Evolutionary conservation across 2,888 invertebrate species (phyloP), one percentile per base, ranked within the genome.

Genomic region (Phorcus lineatus): DNA sequence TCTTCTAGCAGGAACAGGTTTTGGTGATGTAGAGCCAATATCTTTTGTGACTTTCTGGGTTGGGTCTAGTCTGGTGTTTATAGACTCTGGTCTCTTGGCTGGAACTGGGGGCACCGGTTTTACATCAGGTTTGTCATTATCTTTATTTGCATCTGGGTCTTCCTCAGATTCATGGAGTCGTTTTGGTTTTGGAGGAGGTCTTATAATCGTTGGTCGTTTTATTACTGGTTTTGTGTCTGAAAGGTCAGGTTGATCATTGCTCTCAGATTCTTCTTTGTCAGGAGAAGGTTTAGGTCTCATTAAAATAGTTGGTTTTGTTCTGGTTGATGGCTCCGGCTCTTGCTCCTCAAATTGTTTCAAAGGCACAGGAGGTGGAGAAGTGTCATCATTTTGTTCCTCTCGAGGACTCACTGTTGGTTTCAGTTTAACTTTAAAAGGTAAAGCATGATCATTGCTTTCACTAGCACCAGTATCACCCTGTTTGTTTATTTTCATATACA

Each of bases 151-250:
- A 80, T 62, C 78, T 78, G 77, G 28, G 77, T n/a, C 36, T n/a
- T 57, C 77, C 9, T 36, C 66, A 66, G 74, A 17, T 28, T 74
- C 74, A 74, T 74, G 24, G 40, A 28, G 22, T 28, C 62, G 62
- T 28, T 62, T 62, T 11, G 76, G 78, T 55, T 82, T 86, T 19
- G 81, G 57, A 40, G 86, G 85, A 24, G 81, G 70, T 57, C 87
- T 80, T 28, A 88, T 88, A 16, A 88, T 87, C 11, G 88, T 88
- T 62, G 88, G 88, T 80, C 85, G 84, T 82, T 86, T 87, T 31
- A 80, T 24, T 22, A 62, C 1, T 17, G 74, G 40, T 52, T 74
- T n/a, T 22, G 54, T 57, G 22, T 57, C 22, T 22, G 40, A 2
- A 24, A n/a, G 17, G 36, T 19, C 17, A 52, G n/a, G 52, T 1